Conservation (phyloP, 2,113 vertebrate genomes). For the Osmerus mordax region DNA sequence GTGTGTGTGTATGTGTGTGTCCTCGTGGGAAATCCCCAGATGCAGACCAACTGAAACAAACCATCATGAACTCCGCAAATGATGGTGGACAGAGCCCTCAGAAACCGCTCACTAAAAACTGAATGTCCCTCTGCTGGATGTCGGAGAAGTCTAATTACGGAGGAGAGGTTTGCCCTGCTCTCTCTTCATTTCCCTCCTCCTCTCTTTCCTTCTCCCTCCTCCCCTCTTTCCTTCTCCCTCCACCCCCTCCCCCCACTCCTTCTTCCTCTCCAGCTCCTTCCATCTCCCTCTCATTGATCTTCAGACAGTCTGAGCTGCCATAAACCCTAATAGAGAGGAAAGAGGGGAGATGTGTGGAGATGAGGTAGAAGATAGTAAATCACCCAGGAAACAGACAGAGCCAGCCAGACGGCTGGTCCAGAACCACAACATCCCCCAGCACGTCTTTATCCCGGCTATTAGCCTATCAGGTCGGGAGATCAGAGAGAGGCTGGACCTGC, state of each 20-base stretch:
- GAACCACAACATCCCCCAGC: slow-evolving; percentile 15
- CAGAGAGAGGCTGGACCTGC: neutral
- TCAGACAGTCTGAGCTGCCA: slow-evolving; percentile 48
- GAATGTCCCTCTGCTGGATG: too few species aligned
- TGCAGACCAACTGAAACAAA: neutral
- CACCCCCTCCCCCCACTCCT: neutral
- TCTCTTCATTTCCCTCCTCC: neutral
- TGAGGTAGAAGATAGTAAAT: slow-evolving; percentile 50
- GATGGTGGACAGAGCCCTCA: neutral
- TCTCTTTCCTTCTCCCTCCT: neutral
- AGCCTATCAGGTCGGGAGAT: slow-evolving; percentile 18
- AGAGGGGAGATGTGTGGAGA: slow-evolving; percentile 49
- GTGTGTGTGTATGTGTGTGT: neutral
- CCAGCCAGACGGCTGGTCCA: slow-evolving; percentile 9
- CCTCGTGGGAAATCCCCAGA: slow-evolving; percentile 1
- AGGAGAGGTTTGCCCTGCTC: too few species aligned
- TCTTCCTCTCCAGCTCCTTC: slow-evolving; percentile 22
- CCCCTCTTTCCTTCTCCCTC: neutral
- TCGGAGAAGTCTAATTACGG: too few species aligned
- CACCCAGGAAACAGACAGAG: slow-evolving; percentile 28
- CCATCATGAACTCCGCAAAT: neutral
- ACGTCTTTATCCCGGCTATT: neutral
- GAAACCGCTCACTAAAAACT: too few species aligned
- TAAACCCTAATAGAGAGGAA: slow-evolving; percentile 59
- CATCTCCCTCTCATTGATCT: slow-evolving; percentile 41